Conservation (phyloP, 2,888 invertebrate genomes). For the Pharmacophagus antenor region DNA sequence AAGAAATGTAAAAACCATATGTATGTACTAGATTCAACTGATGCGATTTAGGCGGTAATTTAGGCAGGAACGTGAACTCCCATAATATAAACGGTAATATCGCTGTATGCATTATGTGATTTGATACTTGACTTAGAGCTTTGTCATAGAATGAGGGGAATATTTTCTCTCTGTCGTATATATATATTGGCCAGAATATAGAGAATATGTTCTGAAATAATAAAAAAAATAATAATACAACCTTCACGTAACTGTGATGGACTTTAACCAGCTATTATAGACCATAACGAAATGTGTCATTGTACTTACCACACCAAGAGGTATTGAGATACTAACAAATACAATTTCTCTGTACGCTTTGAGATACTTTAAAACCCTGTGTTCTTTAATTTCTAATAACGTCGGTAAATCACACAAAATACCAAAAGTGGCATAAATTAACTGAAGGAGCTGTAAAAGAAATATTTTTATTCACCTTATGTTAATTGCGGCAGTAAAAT, state of each 20-base stretch:
- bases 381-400: slow-evolving; percentile 30
- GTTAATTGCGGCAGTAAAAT: no score
- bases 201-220: slow-evolving; percentile 37
- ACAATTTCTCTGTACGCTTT: slow-evolving; percentile 42
- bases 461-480: not conserved
- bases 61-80: slow-evolving; percentile 52
- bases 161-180: slow-evolving; percentile 54
- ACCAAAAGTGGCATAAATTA: slow-evolving; percentile 30
- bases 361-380: slow-evolving; percentile 37
- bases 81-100: slow-evolving; percentile 52
- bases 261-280: no score
- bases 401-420: slow-evolving; percentile 35
- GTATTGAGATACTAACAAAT: slow-evolving; percentile 37
- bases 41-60: slow-evolving; percentile 48
- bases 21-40: slow-evolving; percentile 39
- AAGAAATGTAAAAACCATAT: slow-evolving; percentile 45
- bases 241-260: no score
- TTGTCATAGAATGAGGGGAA: slow-evolving; percentile 56
- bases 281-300: no score
- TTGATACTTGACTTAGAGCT: slow-evolving; percentile 46
- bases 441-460: slow-evolving; percentile 48
- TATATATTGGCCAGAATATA: slow-evolving; percentile 63
- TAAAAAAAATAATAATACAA: no score
- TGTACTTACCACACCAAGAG: slow-evolving; percentile 25
- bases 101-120: slow-evolving; percentile 62